Conservation (phyloP, 1,140 invertebrate species). For the Grapholita molesta region DNA sequence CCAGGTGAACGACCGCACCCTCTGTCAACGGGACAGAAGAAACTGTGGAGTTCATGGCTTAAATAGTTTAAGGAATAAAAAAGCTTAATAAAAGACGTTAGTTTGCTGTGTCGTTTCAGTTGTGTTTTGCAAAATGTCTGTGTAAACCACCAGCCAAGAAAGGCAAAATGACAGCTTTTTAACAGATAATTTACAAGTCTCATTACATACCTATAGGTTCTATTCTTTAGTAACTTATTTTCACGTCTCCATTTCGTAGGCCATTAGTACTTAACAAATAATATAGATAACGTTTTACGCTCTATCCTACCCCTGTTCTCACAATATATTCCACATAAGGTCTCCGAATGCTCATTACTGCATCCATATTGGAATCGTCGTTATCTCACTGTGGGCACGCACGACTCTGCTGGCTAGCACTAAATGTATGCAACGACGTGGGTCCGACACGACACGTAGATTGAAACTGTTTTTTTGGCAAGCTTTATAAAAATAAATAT, state of each 20-base stretch:
- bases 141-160: no score
- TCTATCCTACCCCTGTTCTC: background rate
- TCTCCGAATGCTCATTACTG: slow-evolving; percentile 16
- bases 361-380: slow-evolving; percentile 14
- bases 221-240: no score
- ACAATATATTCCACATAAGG: slow-evolving; percentile 17
- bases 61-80: background rate
- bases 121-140: no score
- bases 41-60: background rate
- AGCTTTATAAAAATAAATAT: background rate
- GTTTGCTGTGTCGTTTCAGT: no score
- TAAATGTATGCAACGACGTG: background rate
- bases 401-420: background rate
- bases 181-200: no score
- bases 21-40: background rate
- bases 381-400: slow-evolving; percentile 12
- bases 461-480: background rate
- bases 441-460: background rate
- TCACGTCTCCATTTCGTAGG: no score
- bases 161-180: no score
- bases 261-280: no score
- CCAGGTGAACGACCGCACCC: slow-evolving; percentile 11
- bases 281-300: no score
- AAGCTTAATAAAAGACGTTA: background rate
- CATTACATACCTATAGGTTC: no score